These are phyloP conservation scores for Catocala sponsa DNA, from an alignment of 2,888 invertebrate species.

Conservation along the genomic window DNA sequence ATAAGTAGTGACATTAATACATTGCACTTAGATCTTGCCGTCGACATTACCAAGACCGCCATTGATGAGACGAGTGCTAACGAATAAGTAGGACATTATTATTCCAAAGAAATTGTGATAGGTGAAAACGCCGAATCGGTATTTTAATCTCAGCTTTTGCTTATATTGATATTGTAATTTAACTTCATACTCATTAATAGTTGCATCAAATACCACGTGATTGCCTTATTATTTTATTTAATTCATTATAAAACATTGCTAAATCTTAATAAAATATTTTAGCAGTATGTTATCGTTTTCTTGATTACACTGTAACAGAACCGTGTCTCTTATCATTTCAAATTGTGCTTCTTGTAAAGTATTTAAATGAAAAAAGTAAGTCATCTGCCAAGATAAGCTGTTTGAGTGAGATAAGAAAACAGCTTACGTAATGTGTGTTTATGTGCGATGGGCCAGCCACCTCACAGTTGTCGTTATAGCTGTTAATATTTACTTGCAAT, in stretches of 20 bases:
- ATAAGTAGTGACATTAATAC: slow-evolving; percentile 53
- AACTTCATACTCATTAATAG: slow-evolving; percentile 77
- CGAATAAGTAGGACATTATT: slow-evolving; percentile 65
- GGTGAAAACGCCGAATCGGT: slow-evolving; percentile 76
- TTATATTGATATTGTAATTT: slow-evolving; percentile 79
- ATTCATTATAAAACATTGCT: slow-evolving; percentile 81
- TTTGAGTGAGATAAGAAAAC: slow-evolving; percentile 23
- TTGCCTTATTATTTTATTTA: slow-evolving; percentile 87
- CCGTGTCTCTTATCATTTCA: slow-evolving; percentile 10
- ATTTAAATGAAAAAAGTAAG: slow-evolving; percentile 17
- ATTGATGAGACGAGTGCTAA: slow-evolving; percentile 55
- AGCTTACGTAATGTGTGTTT: slow-evolving; percentile 33
- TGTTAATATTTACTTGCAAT: slow-evolving; percentile 40
- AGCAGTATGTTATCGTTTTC: slow-evolving; percentile 67
- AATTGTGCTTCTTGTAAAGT: slow-evolving; percentile 19
- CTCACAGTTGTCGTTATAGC: slow-evolving; percentile 17
- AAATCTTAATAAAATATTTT: slow-evolving; percentile 85
- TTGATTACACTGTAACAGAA: slow-evolving; percentile 21
- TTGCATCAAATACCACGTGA: slow-evolving; percentile 84
- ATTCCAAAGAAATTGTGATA: slow-evolving; percentile 86
- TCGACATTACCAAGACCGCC: slow-evolving; percentile 46
- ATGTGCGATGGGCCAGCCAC: slow-evolving; percentile 30
- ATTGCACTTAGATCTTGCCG: slow-evolving; percentile 52
- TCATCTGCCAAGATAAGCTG: slow-evolving; percentile 29
- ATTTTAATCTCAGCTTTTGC: slow-evolving; percentile 84